These are phyloP conservation scores for Bufotes viridis DNA, from an alignment of 2,797 vertebrate genomes.

Conservation along the genomic window DNA sequence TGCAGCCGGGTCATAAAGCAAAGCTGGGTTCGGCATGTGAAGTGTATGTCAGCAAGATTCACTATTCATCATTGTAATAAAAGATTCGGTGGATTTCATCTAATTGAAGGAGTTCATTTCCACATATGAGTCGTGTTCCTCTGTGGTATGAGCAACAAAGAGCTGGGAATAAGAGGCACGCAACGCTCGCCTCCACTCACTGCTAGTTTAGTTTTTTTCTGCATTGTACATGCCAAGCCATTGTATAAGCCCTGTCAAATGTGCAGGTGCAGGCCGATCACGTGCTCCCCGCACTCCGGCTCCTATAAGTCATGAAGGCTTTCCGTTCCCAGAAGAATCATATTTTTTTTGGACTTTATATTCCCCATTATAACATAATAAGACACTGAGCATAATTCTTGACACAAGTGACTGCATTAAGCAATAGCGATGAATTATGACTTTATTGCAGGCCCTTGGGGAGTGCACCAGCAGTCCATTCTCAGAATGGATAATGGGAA, in stretches of 20 bases:
- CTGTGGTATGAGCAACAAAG: neutral
- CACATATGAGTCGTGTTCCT: conserved; percentile 30
- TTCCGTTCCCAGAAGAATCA: conserved; percentile 58
- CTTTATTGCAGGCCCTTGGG: conserved; percentile 52
- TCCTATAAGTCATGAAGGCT: conserved; percentile 26
- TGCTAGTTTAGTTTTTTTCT: neutral
- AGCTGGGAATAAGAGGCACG: conserved; percentile 15
- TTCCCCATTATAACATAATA: neutral
- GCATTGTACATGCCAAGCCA: conserved; percentile 20
- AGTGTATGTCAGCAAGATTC: conserved; percentile 24
- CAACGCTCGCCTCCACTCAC: neutral
- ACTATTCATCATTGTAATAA: conserved; percentile 44
- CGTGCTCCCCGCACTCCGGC: neutral
- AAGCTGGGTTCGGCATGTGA: neutral
- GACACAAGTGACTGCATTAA: conserved; percentile 40
- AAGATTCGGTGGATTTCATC: conserved; percentile 29
- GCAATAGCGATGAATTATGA: conserved; percentile 55
- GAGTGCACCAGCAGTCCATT: conserved; percentile 6
- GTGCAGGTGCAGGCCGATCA: conserved; percentile 43
- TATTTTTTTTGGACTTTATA: neutral
- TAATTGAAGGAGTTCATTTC: conserved; percentile 14
- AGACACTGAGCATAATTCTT: conserved; percentile 55
- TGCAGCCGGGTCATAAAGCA: neutral
- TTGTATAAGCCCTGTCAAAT: conserved; percentile 43
- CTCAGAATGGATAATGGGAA: conserved; percentile 10